Conservation (phyloP, 2,888 invertebrate species). For the Tineola bisselliella region DNA sequence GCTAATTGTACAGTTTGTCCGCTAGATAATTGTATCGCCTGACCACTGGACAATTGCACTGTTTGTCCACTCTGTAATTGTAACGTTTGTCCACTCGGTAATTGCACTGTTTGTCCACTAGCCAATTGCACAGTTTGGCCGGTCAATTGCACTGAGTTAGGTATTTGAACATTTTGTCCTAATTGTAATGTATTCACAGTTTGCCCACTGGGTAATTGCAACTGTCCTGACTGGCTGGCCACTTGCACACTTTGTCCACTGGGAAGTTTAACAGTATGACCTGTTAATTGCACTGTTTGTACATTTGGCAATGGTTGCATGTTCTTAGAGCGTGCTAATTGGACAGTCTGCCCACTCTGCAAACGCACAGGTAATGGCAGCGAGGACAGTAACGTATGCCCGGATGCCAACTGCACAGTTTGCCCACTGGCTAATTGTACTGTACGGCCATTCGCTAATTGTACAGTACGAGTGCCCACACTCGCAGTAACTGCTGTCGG, state of each 20-base stretch:
- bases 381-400: constrained; percentile 27
- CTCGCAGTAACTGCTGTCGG: constrained; percentile 33
- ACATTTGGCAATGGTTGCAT: constrained; percentile 25
- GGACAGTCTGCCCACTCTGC: constrained; percentile 54
- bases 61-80: constrained; percentile 36
- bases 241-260: constrained; percentile 49
- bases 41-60: constrained; percentile 53
- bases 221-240: constrained; percentile 37
- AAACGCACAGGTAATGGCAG: constrained; percentile 47
- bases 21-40: constrained; percentile 51
- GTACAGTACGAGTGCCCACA: constrained; percentile 39
- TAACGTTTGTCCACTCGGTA: constrained; percentile 29
- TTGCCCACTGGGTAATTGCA: constrained; percentile 49
- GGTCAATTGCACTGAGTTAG: constrained; percentile 42
- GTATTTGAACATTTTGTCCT: constrained; percentile 28
- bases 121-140: constrained; percentile 48
- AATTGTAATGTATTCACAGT: constrained; percentile 39
- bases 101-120: constrained; percentile 37
- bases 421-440: constrained; percentile 44
- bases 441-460: constrained; percentile 47
- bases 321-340: constrained; percentile 40
- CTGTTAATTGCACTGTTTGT: constrained; percentile 47
- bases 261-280: constrained; percentile 56
- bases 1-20: constrained; percentile 45
- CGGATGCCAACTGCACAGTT: constrained; percentile 38